Evolutionary conservation across 2,113 vertebrate species (phyloP).

Genomic region (Tylochromis polylepis): DNA sequence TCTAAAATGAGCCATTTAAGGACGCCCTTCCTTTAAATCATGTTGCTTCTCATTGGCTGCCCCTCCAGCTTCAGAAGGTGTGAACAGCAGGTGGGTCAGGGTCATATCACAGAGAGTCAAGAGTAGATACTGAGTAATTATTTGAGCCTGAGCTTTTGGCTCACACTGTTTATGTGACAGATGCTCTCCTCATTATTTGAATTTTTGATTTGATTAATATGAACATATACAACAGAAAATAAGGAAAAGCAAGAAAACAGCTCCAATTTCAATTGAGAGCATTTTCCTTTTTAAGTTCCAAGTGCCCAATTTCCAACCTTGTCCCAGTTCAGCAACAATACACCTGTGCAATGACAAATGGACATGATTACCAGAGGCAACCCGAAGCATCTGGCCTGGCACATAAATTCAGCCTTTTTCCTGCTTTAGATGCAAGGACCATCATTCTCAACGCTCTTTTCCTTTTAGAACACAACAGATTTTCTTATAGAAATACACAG

Average conservation of each 20-base stretch:
- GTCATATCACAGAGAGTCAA: background rate
- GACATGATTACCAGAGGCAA: background rate
- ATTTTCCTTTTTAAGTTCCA: background rate
- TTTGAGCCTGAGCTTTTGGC: background rate
- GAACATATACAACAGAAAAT: background rate
- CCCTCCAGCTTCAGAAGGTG: background rate
- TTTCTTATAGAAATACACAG: background rate
- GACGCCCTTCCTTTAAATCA: background rate
- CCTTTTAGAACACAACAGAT: background rate
- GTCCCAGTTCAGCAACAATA: background rate
- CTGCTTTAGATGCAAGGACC: background rate
- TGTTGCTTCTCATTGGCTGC: background rate
- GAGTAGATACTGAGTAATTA: background rate
- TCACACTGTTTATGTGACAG: background rate
- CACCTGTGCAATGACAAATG: background rate
- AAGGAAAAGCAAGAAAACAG: background rate
- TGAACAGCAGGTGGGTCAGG: background rate
- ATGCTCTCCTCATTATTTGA: background rate
- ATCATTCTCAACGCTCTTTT: background rate
- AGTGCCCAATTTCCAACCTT: rapidly evolving
- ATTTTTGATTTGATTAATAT: background rate
- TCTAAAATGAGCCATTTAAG: background rate
- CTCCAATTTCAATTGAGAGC: background rate
- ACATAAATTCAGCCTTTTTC: background rate
- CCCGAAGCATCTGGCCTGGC: background rate